phyloP scores from a whole-genome alignment of 2,113 vertebrate genomes.

The Haplotaxodon microlepis region DNA sequence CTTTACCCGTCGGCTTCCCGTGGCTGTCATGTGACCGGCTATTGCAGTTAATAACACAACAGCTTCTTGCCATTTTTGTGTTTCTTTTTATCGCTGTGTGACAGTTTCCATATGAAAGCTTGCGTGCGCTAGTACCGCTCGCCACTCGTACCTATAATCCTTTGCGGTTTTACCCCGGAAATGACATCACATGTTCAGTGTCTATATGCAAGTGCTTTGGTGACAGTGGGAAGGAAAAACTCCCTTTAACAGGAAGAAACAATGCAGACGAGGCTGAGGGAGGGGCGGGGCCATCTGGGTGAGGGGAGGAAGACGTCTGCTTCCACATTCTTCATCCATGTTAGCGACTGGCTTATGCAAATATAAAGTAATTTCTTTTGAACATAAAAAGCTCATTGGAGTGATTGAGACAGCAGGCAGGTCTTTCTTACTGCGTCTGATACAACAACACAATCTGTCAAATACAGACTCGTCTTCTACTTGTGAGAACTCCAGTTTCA shows the following conservation, averaged over 20 bases:
- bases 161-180: fast-evolving
- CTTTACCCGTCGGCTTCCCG: not conserved
- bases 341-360: not conserved
- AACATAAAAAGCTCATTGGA: not conserved
- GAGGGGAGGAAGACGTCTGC: not conserved
- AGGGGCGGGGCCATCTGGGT: not conserved
- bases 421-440: not conserved
- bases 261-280: not conserved
- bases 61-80: not conserved
- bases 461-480: not conserved
- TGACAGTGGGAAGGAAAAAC: not conserved
- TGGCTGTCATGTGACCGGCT: not conserved
- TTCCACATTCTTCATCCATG: not conserved
- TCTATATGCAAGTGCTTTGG: not conserved
- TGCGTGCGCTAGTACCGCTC: not conserved
- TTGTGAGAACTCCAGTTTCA: not conserved
- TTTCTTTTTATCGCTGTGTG: not conserved
- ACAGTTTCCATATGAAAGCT: fast-evolving
- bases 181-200: not conserved
- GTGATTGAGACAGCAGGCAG: not conserved
- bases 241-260: not conserved
- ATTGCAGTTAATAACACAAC: fast-evolving
- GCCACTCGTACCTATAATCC: not conserved
- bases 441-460: not conserved
- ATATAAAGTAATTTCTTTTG: not conserved